Base-by-base conservation (phyloP, 2,888 invertebrate species). In the Allygus modestus region DNA sequence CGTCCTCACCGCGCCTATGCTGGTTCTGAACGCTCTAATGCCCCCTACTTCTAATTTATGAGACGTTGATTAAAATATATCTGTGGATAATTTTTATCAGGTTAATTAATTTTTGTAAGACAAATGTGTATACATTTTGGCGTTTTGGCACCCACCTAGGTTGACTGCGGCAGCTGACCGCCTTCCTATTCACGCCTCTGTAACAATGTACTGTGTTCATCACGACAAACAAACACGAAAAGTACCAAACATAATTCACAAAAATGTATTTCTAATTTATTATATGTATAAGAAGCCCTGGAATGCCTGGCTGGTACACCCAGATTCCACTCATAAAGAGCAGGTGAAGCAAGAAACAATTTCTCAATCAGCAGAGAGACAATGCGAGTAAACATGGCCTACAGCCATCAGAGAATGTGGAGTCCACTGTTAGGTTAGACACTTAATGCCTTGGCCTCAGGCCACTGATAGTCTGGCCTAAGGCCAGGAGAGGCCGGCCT, bases 401-500 rank as follows among this genome's bases (percentile, higher is more conserved):
- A 1, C 5, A 15, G 41, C 77, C 41, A 37, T 20, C 43, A 20
- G 0, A 46, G 77, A 23, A 23, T 77, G 46, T 46, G 77, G 77
- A 41, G 77, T 20, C 41, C 31, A 37, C 71, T 9, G 7, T 23
- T 7, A 58, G 58, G 58, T 28, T 58, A 28, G 65, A 65, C 31
- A 65, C 65, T 65, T 65, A 65, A 65, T 65, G 65, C 65, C n/a
- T 65, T 65, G 65, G 65, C 65, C 28, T 26, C 1, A 28, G 65
- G 65, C 65, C 65, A 65, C 28, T 15, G 65, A 71, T 33, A 71
- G 71, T 33, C 41, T 41, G 71, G 71, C 23, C 12, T 28, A 2
- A 46, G 26, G 77, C 77, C 51, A 51, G 31, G n/a, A 17, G 41
- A 73, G 77, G 77, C 51, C 31, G 77, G 77, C 46, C 73, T 51